A percentile compares a stretch with the other conserved stretches of the same genome.
These are phyloP conservation scores for Diadumene lineata DNA, from an alignment of 92 coral and sea anemone species.

Conservation along the genomic window DNA sequence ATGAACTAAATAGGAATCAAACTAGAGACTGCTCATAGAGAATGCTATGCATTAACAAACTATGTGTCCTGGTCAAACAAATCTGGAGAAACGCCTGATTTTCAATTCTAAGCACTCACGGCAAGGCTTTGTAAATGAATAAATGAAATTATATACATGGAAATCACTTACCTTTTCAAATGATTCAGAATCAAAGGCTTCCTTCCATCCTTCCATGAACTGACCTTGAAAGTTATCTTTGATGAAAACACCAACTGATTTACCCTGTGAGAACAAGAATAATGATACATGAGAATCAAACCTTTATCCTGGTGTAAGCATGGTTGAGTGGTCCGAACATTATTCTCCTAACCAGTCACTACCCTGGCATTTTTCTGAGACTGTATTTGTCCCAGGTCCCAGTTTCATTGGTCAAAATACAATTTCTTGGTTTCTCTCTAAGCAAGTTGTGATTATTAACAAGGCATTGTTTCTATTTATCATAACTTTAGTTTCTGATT, in stretches of 20 bases:
- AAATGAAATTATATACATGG: background rate
- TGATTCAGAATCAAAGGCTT: conserved; percentile 70
- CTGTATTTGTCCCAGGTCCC: too few species aligned
- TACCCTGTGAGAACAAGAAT: conserved; percentile 49
- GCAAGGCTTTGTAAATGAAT: too few species aligned
- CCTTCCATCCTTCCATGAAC: conserved; percentile 87
- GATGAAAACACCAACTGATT: conserved; percentile 84
- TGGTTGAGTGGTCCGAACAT: background rate
- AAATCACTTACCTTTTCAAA: conserved; percentile 75
- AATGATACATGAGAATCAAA: background rate
- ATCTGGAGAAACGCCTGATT: background rate
- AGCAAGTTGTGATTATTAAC: too few species aligned
- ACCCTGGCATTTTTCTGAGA: too few species aligned
- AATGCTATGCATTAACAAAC: background rate
- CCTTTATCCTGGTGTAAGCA: too few species aligned
- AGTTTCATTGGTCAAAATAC: too few species aligned
- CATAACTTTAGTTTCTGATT: too few species aligned
- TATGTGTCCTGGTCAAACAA: background rate
- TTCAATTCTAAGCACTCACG: background rate
- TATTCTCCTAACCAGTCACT: background rate
- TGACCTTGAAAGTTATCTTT: conserved; percentile 94
- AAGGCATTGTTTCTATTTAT: too few species aligned
- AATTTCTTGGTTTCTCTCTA: too few species aligned
- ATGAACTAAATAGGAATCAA: too few species aligned
- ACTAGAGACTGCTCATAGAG: background rate